Evolutionary conservation across 2,113 vertebrate species (phyloP), one percentile per base, ranked within the genome.

Genomic region (Antennarius striatus): DNA sequence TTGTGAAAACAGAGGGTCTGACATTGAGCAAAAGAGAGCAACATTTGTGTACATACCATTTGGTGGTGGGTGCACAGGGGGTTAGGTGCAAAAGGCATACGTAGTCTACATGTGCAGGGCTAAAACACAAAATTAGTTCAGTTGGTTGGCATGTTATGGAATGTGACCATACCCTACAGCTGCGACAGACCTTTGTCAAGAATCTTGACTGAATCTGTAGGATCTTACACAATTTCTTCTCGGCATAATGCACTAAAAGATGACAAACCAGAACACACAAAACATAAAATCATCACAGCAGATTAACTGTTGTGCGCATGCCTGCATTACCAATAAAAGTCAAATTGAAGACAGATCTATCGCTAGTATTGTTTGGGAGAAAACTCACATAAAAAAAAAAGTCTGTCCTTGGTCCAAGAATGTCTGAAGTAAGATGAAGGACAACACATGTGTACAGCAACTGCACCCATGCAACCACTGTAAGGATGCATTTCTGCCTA

Each of bases 1-100:
- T 76, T 69, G 75, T 79, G 68, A 81, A 73, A 82, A 82, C 76
- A 83, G 61, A 84, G 68, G 80, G 83, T 73, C 71, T 74, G 68
- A 80, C 56, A 79, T 62, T 78, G 73, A 64, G 81, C 81, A 79
- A 76, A 78, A 47, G 40, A 80, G 80, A 72, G 65, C 28, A 56
- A 73, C 75, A 73, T 75, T 69, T 66, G 79, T 84, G 79, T 81
- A 79, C 67, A 84, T 75, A 73, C 50, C 62, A 80, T 79, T 74
- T 81, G 72, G 74, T 80, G 84, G 60, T 64, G 67, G 86, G 51
- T 75, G 70, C 66, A 66, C 60, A 70, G 62, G 56, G 47, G 55
- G 15, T 15, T 30, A 16, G 51, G 63, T 56, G 61, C 63, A 79
- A 71, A 54, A 65, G 75, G 67, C 68, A 64, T 70, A 73, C 51